Evolutionary conservation across 1,140 invertebrate genomes (phyloP), one percentile per base, ranked within the genome.

Genomic region (Halictus rubicundus): DNA sequence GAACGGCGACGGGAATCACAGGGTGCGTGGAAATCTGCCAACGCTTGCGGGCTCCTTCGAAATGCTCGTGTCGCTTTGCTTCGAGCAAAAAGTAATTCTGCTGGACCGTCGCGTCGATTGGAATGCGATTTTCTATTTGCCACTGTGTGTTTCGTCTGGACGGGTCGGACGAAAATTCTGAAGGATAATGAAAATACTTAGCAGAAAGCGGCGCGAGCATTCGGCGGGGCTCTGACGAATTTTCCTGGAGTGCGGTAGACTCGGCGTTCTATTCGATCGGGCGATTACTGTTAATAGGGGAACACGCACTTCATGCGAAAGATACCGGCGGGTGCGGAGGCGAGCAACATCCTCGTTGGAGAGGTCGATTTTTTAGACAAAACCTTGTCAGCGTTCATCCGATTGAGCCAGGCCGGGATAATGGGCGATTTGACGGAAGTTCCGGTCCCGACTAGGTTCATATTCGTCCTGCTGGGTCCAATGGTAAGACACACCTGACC

Each of bases 361-460:
- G 98, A 99, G 94, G 97, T 99, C 6, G 98, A 99, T 91, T 99
- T 99, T 91, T 94, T 99, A 32, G 96, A 98, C 70, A 97, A 97
- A 89, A 96, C 97, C 0, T 92, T 99, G 63, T 97, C 97, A 75
- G 98, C 97, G 14, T 99, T 99, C 91, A 96, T 99, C 68, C 95
- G 99, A 66, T 94, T 99, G 16, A 97, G 96, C 89, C 96, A 98
- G 82, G 97, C 97, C 14, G 95, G 95, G n/a, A 95, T 97, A 79
- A 95, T 99, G 92, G 98, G 98, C 6, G 98, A 99, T 92, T 93
- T 99, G 37, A 99, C 98, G 16, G 99, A 99, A 94, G 98, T 99
- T 65, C 98, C 98, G 49, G 97, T 99, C 54, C 99, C 98, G 32
- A 99, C 98, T 6, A 95, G 98, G 88, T 99, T 99, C 91, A 94